Conservation (phyloP, 2,113 vertebrate genomes). For the Heterochromis multidens region DNA sequence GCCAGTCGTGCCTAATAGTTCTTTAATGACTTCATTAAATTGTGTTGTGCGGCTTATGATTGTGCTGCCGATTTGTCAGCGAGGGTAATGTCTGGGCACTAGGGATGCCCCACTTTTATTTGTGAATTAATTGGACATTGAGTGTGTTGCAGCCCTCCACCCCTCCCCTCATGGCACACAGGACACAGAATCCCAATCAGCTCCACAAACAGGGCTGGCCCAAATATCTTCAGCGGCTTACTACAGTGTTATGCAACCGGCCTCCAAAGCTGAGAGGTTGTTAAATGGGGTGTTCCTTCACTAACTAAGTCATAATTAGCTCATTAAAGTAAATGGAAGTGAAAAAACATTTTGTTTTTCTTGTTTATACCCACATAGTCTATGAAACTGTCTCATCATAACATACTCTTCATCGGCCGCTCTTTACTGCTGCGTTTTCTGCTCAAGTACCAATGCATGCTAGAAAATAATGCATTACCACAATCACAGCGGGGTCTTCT, state of each 20-base stretch:
- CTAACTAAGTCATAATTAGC: background rate
- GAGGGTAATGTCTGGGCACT: slow-evolving; percentile 71
- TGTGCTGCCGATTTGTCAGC: slow-evolving; percentile 83
- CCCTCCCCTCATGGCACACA: background rate
- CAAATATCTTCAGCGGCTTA: slow-evolving; percentile 4
- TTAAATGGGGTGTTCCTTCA: background rate
- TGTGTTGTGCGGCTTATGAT: slow-evolving; percentile 85
- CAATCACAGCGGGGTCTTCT: slow-evolving; percentile 26
- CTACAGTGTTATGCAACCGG: slow-evolving; percentile 3
- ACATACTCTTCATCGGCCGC: background rate
- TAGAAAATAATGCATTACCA: background rate
- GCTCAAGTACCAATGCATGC: background rate
- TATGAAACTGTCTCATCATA: background rate
- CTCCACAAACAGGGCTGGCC: slow-evolving; percentile 2
- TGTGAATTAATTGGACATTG: slow-evolving; percentile 76
- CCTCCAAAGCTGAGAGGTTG: background rate
- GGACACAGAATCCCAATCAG: slow-evolving; percentile 34
- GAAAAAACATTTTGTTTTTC: background rate
- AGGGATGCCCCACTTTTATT: slow-evolving; percentile 77
- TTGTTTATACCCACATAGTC: background rate
- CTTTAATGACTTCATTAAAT: slow-evolving; percentile 82
- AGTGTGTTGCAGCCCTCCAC: slow-evolving; percentile 33
- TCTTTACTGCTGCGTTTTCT: background rate
- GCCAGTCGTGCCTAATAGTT: slow-evolving; percentile 68
- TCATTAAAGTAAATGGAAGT: background rate